Evolutionary conservation across 2,888 invertebrate species (phyloP).

Genomic region (Drosophila tripunctata): DNA sequence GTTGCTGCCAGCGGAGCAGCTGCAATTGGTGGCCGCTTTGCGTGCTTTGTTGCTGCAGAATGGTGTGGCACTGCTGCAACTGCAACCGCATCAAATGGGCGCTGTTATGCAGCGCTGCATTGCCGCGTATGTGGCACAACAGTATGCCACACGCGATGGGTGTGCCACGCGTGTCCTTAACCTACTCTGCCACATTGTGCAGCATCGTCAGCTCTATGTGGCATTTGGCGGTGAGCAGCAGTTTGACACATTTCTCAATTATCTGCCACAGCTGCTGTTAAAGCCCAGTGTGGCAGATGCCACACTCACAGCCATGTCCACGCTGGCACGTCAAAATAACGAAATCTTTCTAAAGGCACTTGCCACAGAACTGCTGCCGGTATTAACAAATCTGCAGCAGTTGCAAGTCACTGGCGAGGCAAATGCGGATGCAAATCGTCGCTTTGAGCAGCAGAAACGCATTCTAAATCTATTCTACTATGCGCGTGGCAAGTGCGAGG

Average conservation of each 20-base stretch:
- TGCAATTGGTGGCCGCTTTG: constrained; percentile 68
- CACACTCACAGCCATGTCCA: constrained; percentile 86
- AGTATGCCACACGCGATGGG: constrained; percentile 68
- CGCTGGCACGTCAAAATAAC: constrained; percentile 86
- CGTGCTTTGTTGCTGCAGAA: constrained; percentile 69
- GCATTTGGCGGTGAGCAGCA: constrained; percentile 75
- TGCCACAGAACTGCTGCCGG: constrained; percentile 83
- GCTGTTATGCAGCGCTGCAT: constrained; percentile 76
- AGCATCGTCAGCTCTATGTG: constrained; percentile 82
- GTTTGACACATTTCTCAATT: constrained; percentile 85
- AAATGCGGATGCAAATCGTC: constrained; percentile 32
- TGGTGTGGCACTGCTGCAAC: constrained; percentile 55
- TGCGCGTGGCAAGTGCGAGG: constrained; percentile 67
- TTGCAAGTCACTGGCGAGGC: constrained; percentile 81
- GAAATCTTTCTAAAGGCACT: constrained; percentile 85
- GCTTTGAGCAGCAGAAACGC: constrained; percentile 85
- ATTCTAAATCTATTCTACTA: constrained; percentile 86
- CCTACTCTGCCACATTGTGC: constrained; percentile 85
- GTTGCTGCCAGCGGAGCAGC: constrained; percentile 54
- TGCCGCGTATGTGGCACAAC: constrained; percentile 66
- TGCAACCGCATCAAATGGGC: constrained; percentile 64
- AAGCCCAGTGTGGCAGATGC: constrained; percentile 85
- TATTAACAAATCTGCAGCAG: constrained; percentile 83
- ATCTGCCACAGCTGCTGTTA: constrained; percentile 86
- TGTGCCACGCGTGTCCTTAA: constrained; percentile 83